Base-by-base conservation (phyloP, 2,113 vertebrate genomes). In the Cacatua alba region DNA sequence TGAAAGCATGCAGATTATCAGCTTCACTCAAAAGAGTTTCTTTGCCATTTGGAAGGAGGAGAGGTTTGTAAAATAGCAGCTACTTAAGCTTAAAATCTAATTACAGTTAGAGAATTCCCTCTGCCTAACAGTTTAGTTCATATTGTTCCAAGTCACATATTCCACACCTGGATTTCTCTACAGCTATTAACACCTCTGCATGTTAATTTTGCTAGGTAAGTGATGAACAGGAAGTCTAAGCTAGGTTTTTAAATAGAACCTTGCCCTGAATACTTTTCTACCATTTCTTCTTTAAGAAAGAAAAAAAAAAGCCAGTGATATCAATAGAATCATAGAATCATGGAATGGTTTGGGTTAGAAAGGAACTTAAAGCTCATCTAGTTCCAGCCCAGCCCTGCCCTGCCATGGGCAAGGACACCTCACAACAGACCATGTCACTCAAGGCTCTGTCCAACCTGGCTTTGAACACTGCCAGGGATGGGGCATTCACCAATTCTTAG, bases 41-140 rank as follows among this genome's bases (percentile, higher is more conserved):
- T 76, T 65, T 7, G 18, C 41, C 62, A 21, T 51, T 81, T 92
- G 26, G 43, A 90, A 93, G 13, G 10, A 31, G 8, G 41, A 37
- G 46, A 69, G 51, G 78, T 75, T 17, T 25, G 24, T 74, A 60
- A 91, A 94, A 86, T 17, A 76, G 51, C 37, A 72, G 21, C 21
- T 92, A 72, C 23, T 94, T 96, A 53, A 60, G 59, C 31, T 87
- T 92, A 41, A 93, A 91, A 93, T 79, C 33, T 88, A 92, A 81
- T 96, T 90, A 82, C 51, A 77, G 13, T 35, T 77, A 23, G 11
- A 63, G 85, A 90, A 80, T 81, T 35, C 53, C 33, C 33, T 83
- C 71, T 88, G 75, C 41, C 59, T 75, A 43, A 74, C 5, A 1
- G 69, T 92, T 93, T 53, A 43, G 55, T 60, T 74, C 63, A 11